phyloP scores from a whole-genome alignment of 2,888 invertebrate genomes.

The Notocelia uddmanniana region DNA sequence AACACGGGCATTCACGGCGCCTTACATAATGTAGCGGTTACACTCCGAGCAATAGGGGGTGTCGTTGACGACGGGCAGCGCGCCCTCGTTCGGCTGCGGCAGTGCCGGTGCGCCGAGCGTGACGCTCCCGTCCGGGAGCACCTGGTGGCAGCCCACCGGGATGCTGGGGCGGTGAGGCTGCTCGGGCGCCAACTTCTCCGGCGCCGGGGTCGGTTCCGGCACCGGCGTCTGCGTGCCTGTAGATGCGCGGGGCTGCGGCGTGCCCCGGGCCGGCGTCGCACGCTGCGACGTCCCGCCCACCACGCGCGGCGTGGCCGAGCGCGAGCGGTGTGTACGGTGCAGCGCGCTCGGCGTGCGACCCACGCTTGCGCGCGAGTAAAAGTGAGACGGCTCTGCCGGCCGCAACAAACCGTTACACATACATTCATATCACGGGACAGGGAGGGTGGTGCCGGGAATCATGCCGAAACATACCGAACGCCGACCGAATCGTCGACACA shows the following conservation, averaged over 20 bases:
- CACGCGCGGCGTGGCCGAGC: constrained; percentile 76
- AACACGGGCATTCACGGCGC: constrained; percentile 83
- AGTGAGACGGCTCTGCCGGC: constrained; percentile 85
- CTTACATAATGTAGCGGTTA: constrained; percentile 95
- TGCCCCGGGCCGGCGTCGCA: constrained; percentile 49
- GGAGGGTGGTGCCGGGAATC: constrained; percentile 19
- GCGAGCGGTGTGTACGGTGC: constrained; percentile 79
- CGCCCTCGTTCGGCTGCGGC: constrained; percentile 59
- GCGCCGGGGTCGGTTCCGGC: constrained; percentile 55
- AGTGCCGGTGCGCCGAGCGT: constrained; percentile 75
- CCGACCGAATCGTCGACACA: constrained; percentile 11
- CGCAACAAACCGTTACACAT: constrained; percentile 67
- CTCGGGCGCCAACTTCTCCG: constrained; percentile 65
- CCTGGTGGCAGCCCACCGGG: constrained; percentile 85
- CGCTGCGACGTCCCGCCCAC: constrained; percentile 75
- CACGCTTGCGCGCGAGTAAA: constrained; percentile 92
- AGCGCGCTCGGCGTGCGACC: constrained; percentile 89
- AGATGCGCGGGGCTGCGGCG: constrained; percentile 83
- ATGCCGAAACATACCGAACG: constrained; percentile 11
- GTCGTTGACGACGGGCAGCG: constrained; percentile 82
- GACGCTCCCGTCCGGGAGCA: constrained; percentile 81
- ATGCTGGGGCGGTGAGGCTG: constrained; percentile 80
- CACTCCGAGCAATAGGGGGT: constrained; percentile 92
- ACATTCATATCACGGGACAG: constrained; percentile 5
- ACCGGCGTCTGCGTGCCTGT: constrained; percentile 74